Evolutionary conservation across 1,140 invertebrate species (phyloP), one percentile per base, ranked within the genome.

Genomic region (Odontomachus brunneus): DNA sequence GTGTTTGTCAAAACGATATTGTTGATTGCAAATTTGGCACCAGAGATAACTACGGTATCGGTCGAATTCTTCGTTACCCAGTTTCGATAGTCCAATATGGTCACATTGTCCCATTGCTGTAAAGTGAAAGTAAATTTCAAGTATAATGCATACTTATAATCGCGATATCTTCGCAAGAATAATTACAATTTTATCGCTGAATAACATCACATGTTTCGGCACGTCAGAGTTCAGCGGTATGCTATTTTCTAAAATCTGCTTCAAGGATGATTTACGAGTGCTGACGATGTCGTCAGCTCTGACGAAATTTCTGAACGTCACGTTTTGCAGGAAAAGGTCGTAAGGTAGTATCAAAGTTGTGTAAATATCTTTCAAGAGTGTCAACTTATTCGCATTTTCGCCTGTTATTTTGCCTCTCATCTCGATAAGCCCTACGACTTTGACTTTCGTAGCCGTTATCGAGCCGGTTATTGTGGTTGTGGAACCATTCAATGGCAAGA

Each of bases 31-130:
- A 60, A 75, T 84, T 93, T 93, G 12, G 19, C 83, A 48, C 91
- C 91, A 19, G 88, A 90, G 53, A 92, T 87, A 49, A 76, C 48
- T 12, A 84, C 19, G 22, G 59, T 65, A 4, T 84, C 49, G 12
- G 60, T 11, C 38, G 76, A 76, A 76, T 82, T 87, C 19, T 59
- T 85, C 3, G 86, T 88, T 49, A 92, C n/a, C 86, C 86, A 92
- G 29, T 85, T 87, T 17, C 76, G 26, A 4, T 67, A 81, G 17
- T 82, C 71, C 44, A 57, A 38, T 5, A 90, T 17, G 14, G 76
- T 90, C 15, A 91, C 53, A n/a, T 92, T 91, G 1, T 1, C 88
- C 90, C 88, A 92, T 57, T 83, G 17, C 91, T 91, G 53, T 44
- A 29, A 75, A 33, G 15, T 65, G 1, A 33, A 63, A 59, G 17